Percentiles rank a stretch among this genome's conserved stretches.
phyloP scores from a whole-genome alignment of 1,140 invertebrate genomes.

The Oscheius sp. region DNA sequence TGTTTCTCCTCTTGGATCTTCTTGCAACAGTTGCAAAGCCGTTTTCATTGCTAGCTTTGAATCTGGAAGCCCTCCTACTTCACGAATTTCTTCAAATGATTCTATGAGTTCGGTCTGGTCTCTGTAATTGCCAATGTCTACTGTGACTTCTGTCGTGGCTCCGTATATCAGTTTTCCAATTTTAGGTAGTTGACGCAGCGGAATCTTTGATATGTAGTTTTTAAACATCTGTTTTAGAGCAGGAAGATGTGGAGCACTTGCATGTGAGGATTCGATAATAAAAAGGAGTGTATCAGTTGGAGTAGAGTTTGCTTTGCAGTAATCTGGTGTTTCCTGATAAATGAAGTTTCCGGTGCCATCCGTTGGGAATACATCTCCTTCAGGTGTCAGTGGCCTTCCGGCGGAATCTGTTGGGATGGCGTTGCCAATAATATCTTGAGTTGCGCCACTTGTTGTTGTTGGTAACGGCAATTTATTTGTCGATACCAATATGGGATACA shows the following conservation, averaged over 20 bases:
- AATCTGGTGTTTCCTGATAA: background rate
- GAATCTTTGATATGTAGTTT: background rate
- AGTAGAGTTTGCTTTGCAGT: background rate
- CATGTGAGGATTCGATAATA: constrained; percentile 18
- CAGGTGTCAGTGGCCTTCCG: background rate
- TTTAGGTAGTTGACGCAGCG: constrained; percentile 8
- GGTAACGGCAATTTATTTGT: constrained; percentile 16
- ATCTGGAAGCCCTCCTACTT: constrained; percentile 28
- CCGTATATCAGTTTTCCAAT: constrained; percentile 37
- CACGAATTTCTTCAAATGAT: constrained; percentile 34
- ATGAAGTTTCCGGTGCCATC: constrained; percentile 8
- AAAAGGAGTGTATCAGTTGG: constrained; percentile 8
- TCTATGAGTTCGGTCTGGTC: constrained; percentile 21
- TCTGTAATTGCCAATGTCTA: constrained; percentile 35
- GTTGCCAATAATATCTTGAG: background rate
- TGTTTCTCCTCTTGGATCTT: background rate
- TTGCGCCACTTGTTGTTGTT: background rate
- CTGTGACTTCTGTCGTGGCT: constrained; percentile 35
- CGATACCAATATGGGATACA: background rate
- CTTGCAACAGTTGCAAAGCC: constrained; percentile 21
- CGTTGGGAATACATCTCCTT: constrained; percentile 21
- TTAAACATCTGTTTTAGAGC: constrained; percentile 20
- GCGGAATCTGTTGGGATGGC: constrained; percentile 20
- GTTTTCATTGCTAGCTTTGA: constrained; percentile 15
- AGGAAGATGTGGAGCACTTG: constrained; percentile 11